Base-by-base conservation (phyloP, 2,888 invertebrate genomes). In the Ganaspis brasiliensis region DNA sequence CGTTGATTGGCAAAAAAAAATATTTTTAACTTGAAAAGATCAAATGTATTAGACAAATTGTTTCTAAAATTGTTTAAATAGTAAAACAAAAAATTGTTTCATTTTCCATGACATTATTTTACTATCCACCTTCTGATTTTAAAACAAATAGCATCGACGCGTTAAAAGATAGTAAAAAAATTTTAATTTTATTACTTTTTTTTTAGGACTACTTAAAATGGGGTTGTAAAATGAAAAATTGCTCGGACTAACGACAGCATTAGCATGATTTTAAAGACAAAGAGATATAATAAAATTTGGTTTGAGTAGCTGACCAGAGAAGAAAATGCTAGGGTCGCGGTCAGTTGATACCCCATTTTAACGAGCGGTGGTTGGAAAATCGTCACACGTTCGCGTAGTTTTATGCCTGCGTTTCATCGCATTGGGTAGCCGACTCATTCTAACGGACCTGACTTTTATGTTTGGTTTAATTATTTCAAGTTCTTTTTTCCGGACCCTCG, bases 391-490 rank as follows among this genome's bases (percentile, higher is more conserved):
- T 76, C 75, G 31, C 76, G 75, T 63, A 76, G 79, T 71, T 84
- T 84, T 77, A 78, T 79, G 77, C 63, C 24, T 57, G 26, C 59
- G 26, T 67, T 67, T 67, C 45, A 45, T 45, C 40, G 63, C 49
- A 49, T 49, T 8, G 63, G 40, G 12, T n/a, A 67, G 63, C 40
- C 24, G 5, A 21, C 19, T 61, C 45, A 31, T 61, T 12, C 71
- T 79, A 81, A 81, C 77, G 77, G 70, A 72, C 82, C 74, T 73
- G 79, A 86, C 81, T 86, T 85, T 87, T 83, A 84, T 79, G 81
- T 78, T 77, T 77, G 77, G 72, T 86, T 87, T 85, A 85, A 88
- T 87, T 86, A 87, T 84, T 85, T 82, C 76, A 78, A 80, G 79
- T 76, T 74, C 75, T 79, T 56, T 75, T 79, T 83, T 78, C 63